Percentiles rank a stretch among this genome's conserved stretches.
phyloP scores from a whole-genome alignment of 2,113 vertebrate genomes.

The Sorex araneus region DNA sequence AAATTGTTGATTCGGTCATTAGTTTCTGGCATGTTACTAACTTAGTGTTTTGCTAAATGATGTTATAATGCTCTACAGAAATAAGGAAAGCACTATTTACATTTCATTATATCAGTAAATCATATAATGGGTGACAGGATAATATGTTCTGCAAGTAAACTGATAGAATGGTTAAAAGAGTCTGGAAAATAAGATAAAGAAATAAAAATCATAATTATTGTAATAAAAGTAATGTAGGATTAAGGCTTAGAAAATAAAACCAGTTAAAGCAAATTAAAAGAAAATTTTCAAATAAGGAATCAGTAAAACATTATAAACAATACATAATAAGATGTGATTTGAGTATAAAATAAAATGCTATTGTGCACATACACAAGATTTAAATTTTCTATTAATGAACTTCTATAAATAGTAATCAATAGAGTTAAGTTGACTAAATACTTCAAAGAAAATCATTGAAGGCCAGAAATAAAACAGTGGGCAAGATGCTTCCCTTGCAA shows the following conservation, averaged over 20 bases:
- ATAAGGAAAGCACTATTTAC: background rate
- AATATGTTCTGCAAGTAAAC: background rate
- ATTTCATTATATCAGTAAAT: background rate
- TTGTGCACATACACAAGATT: background rate
- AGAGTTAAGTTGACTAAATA: background rate
- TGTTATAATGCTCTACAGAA: background rate
- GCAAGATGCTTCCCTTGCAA: too few relatives aligned
- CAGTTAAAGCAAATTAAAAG: conserved; percentile 10
- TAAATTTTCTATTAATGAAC: too few relatives aligned
- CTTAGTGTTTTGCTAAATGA: background rate
- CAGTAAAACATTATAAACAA: background rate
- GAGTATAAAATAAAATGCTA: conserved; percentile 10
- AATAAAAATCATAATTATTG: background rate
- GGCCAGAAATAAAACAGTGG: too few relatives aligned
- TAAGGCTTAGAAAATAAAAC: background rate
- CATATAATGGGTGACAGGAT: background rate
- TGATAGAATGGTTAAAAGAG: background rate
- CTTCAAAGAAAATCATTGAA: background rate
- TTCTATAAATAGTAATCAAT: background rate
- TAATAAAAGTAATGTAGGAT: conserved; percentile 18
- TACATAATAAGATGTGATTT: background rate
- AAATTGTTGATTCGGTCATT: background rate
- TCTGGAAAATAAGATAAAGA: background rate
- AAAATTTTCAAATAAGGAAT: background rate
- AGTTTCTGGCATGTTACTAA: background rate